These are phyloP conservation scores for Bucorvus abyssinicus DNA, from an alignment of 2,797 vertebrate genomes.

Conservation along the genomic window DNA sequence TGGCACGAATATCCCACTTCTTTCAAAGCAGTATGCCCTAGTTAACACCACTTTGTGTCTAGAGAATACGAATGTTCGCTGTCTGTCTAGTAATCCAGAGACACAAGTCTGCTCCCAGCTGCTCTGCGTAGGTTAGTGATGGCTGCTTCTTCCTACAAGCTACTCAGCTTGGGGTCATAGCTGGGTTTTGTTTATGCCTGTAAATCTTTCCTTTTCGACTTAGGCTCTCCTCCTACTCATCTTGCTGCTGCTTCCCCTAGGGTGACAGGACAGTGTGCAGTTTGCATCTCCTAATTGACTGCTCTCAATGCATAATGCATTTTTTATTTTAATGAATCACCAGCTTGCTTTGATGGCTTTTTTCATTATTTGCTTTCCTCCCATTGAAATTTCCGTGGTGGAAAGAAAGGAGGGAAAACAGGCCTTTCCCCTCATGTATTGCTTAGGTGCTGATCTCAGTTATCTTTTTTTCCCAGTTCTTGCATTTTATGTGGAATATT, in stretches of 20 bases:
- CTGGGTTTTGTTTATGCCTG: conserved; percentile 56
- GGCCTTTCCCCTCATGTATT: conserved; percentile 15
- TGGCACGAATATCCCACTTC: neutral
- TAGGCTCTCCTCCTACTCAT: conserved; percentile 52
- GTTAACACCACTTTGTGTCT: neutral
- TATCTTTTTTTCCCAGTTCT: conserved; percentile 43
- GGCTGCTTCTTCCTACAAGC: neutral
- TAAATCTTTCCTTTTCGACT: conserved; percentile 43
- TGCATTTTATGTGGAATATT: conserved; percentile 49
- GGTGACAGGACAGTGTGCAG: conserved; percentile 54
- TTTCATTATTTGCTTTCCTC: conserved; percentile 55
- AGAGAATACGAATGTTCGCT: neutral
- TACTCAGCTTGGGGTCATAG: conserved; percentile 39
- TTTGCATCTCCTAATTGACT: conserved; percentile 62
- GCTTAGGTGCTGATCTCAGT: conserved; percentile 56
- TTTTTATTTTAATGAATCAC: conserved; percentile 68
- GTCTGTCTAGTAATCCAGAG: neutral
- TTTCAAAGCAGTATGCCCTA: neutral
- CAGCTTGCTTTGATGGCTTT: conserved; percentile 61
- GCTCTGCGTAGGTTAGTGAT: neutral
- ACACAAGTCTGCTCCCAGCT: neutral
- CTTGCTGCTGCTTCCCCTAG: conserved; percentile 40
- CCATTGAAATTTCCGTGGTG: conserved; percentile 52
- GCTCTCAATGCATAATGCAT: conserved; percentile 68
- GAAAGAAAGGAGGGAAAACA: conserved; percentile 28